Evolutionary conservation across 2,888 invertebrate species (phyloP), one percentile per base, ranked within the genome.

Genomic region (Drosophila tanythrix): DNA sequence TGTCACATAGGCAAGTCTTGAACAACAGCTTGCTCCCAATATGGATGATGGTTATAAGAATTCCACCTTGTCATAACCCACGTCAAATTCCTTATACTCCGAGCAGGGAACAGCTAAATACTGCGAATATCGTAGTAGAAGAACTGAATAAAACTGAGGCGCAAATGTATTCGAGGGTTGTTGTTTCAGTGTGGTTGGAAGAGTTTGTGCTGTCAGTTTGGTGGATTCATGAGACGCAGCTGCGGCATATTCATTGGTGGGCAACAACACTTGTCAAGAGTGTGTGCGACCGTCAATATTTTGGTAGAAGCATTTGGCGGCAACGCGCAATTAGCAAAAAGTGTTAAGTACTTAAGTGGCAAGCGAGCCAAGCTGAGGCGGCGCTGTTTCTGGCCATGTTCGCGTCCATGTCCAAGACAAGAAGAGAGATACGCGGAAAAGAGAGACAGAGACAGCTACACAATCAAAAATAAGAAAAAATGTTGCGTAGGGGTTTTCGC

Each of bases 311-410:
- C 83, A 76, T 88, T 88, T 89, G 78, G 78, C 77, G 81, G 79
- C 76, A 78, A 78, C 72, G 79, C 81, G 78, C 89, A 90, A 88
- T 88, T 88, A 88, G 88, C 89, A 81, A 90, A 90, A 87, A 90
- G 88, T 90, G 88, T 90, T 88, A 88, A 88, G 90, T 90, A 90
- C 90, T 90, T 89, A 88, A 88, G 90, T 87, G 89, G 89, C 89
- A 75, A 76, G 76, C 63, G 79, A 78, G 56, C 53, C 52, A 61
- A 76, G 90, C 38, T 64, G 74, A 73, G 87, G 79, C 71, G 73
- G 71, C 68, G 78, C 61, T 83, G 71, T 64, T 46, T 15, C 46
- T 68, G 67, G 68, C 61, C 68, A 76, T 68, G 76, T 72, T 58
- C 51, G 59, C 76, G 64, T 70, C 43, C 67, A 70, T 68, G 61